Evolutionary conservation across 1,140 invertebrate genomes (phyloP), one percentile per base, ranked within the genome.

Genomic region (Dreissena polymorpha): DNA sequence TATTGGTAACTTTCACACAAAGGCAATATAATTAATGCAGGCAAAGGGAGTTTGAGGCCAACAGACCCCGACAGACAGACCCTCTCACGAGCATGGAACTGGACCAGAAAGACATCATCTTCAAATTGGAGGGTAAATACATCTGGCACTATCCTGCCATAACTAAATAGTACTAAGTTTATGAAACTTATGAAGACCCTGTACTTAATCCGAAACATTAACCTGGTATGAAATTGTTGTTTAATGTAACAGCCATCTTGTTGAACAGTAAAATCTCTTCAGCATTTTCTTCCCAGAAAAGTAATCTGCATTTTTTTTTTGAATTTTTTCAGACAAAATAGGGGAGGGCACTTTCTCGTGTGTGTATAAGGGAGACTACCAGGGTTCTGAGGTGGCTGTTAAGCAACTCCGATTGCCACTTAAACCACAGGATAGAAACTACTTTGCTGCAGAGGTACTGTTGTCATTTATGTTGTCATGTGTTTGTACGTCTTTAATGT

Each of bases 381-480:
- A 90, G 29, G 90, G 88, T 5, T 84, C 88, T 51, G 90, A 90
- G 51, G 91, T 92, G 7, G 91, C 91, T 14, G 74, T 92, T 3
- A 92, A 92, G 84, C 83, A 87, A 55, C 70, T 92, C 0, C 90
- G 86, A 57, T 72, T 88, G 12, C 89, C 91, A 12, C 76, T 92
- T 0, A 78, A 83, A 55, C 71, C 85, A 18, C 87, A 89, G 21
- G 90, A 91, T 73, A 88, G 83, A 70, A 92, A 91, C 83, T 92
- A 92, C 76, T 92, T 92, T 85, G 85, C 85, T 83, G 89, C 90
- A 51, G 91, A 91, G 87, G 91, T 92, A 85, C 10, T 23, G 23
- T 18, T 69, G 21, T 69, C 18, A n/a, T 5, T 63, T 18, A n/a
- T 23, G 2, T 10, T 10, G 60, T 63, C 7, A n/a, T 23, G 23